Conservation (phyloP, 2,888 invertebrate genomes). For the Parnassius glacialis region DNA sequence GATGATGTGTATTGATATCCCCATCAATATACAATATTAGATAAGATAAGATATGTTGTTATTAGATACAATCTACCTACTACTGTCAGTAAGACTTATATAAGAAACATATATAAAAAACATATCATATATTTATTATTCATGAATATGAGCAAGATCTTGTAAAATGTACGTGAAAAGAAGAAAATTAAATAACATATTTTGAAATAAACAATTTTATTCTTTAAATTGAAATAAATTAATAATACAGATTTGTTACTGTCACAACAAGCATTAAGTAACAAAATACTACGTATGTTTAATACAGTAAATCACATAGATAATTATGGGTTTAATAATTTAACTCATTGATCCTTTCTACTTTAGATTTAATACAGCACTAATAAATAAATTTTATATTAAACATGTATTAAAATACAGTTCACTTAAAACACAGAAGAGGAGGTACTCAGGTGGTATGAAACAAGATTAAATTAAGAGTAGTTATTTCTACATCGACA, state of each 20-base stretch:
- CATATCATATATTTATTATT: too few relatives aligned
- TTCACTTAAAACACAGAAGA: conserved; percentile 58
- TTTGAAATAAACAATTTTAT: conserved; percentile 4
- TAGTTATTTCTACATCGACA: conserved; percentile 64
- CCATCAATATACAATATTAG: too few relatives aligned
- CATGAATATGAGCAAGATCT: too few relatives aligned
- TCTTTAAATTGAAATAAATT: conserved; percentile 23
- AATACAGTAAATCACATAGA: conserved; percentile 2
- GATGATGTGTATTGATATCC: too few relatives aligned
- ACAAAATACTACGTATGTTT: conserved; percentile 8
- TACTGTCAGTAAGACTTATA: too few relatives aligned
- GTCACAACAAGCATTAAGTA: conserved; percentile 26
- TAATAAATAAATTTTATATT: conserved; percentile 37
- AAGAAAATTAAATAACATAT: conserved; percentile 5
- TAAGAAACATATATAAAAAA: too few relatives aligned
- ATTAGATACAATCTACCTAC: too few relatives aligned
- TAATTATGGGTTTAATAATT: not conserved
- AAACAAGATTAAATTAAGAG: conserved; percentile 66
- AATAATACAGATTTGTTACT: conserved; percentile 27
- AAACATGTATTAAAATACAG: conserved; percentile 43
- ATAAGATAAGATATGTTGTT: too few relatives aligned
- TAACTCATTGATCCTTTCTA: not conserved
- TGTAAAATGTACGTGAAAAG: not conserved
- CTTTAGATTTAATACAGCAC: not conserved
- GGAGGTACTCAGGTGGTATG: conserved; percentile 79